Conservation (phyloP, 2,113 vertebrate species). For the Erpornis zantholeuca region DNA sequence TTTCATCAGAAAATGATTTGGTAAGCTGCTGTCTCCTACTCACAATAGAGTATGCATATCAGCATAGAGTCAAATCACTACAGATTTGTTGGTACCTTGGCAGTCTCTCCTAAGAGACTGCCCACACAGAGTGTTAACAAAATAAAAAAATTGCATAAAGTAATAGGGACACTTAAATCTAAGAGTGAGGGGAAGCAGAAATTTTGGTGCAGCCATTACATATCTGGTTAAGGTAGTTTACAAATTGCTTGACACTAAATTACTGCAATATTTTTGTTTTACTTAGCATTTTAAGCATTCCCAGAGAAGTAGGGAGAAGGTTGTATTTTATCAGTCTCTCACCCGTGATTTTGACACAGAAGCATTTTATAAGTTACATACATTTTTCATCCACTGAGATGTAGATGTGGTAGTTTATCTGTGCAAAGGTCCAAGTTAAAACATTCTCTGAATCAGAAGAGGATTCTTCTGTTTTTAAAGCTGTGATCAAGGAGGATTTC, state of each 20-base stretch:
- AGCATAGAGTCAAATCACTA: background rate
- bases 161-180: background rate
- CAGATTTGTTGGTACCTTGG: background rate
- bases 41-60: background rate
- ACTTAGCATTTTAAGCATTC: background rate
- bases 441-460: background rate
- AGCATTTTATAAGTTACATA: background rate
- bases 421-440: background rate
- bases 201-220: background rate
- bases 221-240: background rate
- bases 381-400: background rate
- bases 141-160: background rate
- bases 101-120: background rate
- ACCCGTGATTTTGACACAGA: background rate
- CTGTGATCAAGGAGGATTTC: background rate
- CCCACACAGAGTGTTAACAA: background rate
- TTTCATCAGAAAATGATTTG: background rate
- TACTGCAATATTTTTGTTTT: background rate
- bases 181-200: background rate
- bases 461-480: background rate
- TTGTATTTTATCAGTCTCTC: background rate
- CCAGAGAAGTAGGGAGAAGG: background rate
- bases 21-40: background rate
- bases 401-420: background rate
- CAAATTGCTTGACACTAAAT: background rate